phyloP scores from a whole-genome alignment of 2,797 vertebrate genomes.

The Momotus momota region DNA sequence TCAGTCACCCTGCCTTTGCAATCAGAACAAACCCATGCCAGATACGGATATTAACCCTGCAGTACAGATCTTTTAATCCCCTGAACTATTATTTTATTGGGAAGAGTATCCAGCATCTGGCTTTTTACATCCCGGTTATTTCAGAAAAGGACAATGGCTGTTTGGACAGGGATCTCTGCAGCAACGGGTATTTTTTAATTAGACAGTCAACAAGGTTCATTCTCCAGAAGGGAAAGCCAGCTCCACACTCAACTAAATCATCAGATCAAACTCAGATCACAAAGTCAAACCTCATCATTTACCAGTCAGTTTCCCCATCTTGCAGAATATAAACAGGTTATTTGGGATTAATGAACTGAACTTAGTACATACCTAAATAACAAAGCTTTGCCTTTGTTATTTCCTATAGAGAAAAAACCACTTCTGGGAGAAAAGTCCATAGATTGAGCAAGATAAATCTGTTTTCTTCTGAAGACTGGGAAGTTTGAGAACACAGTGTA shows the following conservation, averaged over 20 bases:
- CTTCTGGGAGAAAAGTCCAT: slow-evolving; percentile 94
- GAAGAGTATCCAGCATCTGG: not conserved
- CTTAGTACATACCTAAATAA: slow-evolving; percentile 86
- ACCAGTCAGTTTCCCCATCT: not conserved
- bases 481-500: slow-evolving; percentile 94
- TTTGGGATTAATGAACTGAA: not conserved
- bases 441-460: slow-evolving; percentile 79
- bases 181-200: not conserved
- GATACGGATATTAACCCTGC: not conserved
- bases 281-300: not conserved
- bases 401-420: slow-evolving; percentile 93
- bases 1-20: not conserved
- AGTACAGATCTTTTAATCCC: not conserved
- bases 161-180: not conserved
- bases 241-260: not conserved
- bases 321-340: not conserved
- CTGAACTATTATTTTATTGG: not conserved
- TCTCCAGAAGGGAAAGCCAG: not conserved
- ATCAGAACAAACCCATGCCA: not conserved
- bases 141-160: not conserved
- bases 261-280: not conserved
- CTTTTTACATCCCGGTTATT: not conserved
- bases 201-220: not conserved
- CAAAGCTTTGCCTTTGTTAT: slow-evolving; percentile 90
- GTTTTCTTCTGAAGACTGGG: slow-evolving; percentile 83